Evolutionary conservation across 2,888 invertebrate genomes (phyloP), one percentile per base, ranked within the genome.

Genomic region (Phytoseiulus persimilis): DNA sequence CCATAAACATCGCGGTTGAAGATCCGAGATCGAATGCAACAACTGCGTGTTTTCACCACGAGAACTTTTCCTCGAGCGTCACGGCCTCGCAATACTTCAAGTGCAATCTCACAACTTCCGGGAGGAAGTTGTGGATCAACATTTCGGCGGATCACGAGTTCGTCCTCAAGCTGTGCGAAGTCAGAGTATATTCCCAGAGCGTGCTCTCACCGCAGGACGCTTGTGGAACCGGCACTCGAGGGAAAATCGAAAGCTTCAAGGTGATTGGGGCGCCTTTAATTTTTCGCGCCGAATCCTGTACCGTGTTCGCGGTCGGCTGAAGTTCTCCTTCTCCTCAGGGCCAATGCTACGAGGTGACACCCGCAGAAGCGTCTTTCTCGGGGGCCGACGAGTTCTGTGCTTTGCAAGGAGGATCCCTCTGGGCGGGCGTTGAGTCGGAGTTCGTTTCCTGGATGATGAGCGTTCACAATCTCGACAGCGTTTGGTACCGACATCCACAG

Each of bases 361-460:
- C 87, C 28, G 28, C 32, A 9, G 33, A 87, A 23, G n/a, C 45
- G 6, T 32, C 32, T 0, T 87, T 32, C 32, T 14, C 11, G 5
- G 87, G 33, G 31, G 87, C 87, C n/a, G 39, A 6, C 0, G 33
- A 87, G 9, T 32, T 39, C 33, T 87, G 87, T n/a, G 32, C 3
- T 6, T 39, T 23, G 28, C 1, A 45, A 32, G 87, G 87, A 33
- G 87, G 87, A 3, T 3, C 11, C 5, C 33, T 87, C 1, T 87
- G 87, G 87, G 23, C 28, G 33, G 87, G n/a, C 32, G n/a, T 23
- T 32, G 33, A 87, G 6, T 33, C 32, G 18, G 45, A 32, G 23
- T 87, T 87, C 87, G 32, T 87, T n/a, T 87, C 87, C 11, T 87
- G 87, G 87, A 87, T 87, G 87, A 87, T 87, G 87, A n/a, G 14